A percentile compares a stretch with the other conserved stretches of the same genome.
Evolutionary conservation across 2,888 invertebrate species (phyloP).

Genomic region (Chymomyza fuscimana): DNA sequence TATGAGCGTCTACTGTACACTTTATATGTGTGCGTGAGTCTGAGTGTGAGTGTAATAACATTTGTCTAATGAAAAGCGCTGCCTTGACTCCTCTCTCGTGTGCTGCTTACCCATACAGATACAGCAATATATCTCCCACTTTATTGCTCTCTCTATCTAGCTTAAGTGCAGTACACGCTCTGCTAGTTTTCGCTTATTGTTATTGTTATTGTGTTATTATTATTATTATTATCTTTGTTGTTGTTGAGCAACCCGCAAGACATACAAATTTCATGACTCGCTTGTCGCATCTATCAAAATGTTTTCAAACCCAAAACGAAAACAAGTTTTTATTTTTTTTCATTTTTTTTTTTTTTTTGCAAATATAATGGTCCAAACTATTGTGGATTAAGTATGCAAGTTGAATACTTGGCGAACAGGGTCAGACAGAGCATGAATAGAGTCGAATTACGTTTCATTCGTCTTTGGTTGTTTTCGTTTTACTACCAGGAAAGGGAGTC

Average conservation of each 20-base stretch:
- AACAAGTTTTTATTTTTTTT: background rate
- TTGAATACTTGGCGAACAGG: background rate
- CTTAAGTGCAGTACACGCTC: constrained; percentile 15
- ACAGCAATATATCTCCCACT: constrained; percentile 10
- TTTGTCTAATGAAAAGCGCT: constrained; percentile 63
- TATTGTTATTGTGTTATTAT: constrained; percentile 35
- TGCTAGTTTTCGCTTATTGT: constrained; percentile 65
- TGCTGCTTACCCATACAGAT: background rate
- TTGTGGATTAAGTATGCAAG: background rate
- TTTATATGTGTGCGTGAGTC: constrained; percentile 19
- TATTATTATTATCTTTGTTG: constrained; percentile 32
- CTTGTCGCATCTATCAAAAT: constrained; percentile 48
- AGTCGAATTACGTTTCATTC: background rate
- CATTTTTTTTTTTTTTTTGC: background rate
- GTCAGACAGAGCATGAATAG: background rate
- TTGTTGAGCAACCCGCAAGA: constrained; percentile 23
- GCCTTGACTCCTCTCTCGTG: background rate
- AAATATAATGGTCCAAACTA: background rate
- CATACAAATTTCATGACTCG: constrained; percentile 14
- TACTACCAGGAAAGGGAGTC: background rate
- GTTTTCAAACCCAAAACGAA: constrained; percentile 23
- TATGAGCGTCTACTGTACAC: constrained; percentile 3
- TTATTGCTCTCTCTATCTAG: constrained; percentile 1
- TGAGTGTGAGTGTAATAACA: constrained; percentile 46
- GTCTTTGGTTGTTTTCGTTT: background rate